Conservation (phyloP, 1,140 invertebrate species). For the Drosophila oshimai region DNA sequence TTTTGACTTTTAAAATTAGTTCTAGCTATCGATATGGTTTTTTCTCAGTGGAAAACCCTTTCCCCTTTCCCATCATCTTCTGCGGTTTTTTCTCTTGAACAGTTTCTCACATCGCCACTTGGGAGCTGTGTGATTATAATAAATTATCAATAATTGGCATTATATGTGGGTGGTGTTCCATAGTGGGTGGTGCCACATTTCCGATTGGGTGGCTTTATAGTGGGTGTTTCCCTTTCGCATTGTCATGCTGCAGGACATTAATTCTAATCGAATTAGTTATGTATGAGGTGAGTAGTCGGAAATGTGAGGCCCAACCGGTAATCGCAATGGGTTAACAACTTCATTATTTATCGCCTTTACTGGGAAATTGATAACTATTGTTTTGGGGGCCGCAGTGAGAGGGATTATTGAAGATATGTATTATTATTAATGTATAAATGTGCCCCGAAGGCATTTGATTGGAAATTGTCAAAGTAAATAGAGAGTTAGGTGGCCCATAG, state of each 20-base stretch:
- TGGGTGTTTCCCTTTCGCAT: constrained; percentile 25
- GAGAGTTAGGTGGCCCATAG: neutral
- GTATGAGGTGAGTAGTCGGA: constrained; percentile 39
- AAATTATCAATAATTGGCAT: constrained; percentile 80
- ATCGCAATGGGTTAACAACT: constrained; percentile 26
- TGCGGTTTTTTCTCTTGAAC: constrained; percentile 7
- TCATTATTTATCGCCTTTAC: constrained; percentile 32
- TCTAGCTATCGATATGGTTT: too few species aligned
- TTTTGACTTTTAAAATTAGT: too few species aligned
- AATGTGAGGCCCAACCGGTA: constrained; percentile 38
- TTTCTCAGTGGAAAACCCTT: neutral
- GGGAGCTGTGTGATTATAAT: constrained; percentile 67
- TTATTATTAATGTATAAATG: constrained; percentile 26
- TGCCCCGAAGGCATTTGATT: neutral
- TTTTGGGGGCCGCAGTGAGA: neutral
- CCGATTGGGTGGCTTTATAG: constrained; percentile 11
- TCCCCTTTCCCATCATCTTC: constrained; percentile 7
- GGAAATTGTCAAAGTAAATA: neutral
- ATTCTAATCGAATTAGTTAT: constrained; percentile 57
- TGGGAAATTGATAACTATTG: constrained; percentile 23
- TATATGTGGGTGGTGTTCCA: constrained; percentile 42
- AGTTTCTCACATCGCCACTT: constrained; percentile 33
- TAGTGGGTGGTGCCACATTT: constrained; percentile 28
- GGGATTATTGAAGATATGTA: constrained; percentile 17
- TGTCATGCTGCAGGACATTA: constrained; percentile 43